phyloP scores from a whole-genome alignment of 2,888 invertebrate species.

The Dioctria linearis region DNA sequence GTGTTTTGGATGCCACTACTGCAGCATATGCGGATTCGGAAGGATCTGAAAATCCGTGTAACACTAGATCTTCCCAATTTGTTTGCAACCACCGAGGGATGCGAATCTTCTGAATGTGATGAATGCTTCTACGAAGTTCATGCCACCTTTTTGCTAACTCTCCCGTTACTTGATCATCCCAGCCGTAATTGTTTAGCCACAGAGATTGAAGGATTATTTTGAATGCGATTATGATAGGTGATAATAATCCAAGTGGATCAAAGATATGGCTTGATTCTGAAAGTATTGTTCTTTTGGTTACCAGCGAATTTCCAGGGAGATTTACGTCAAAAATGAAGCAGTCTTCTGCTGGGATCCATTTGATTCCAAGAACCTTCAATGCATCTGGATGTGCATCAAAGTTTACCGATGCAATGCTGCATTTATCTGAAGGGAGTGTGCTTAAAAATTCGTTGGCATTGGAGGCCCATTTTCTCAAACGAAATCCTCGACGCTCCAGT shows the following conservation, averaged over 20 bases:
- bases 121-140: not conserved
- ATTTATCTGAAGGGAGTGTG: not conserved
- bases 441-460: not conserved
- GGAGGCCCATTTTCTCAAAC: constrained; percentile 1
- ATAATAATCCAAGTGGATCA: not conserved
- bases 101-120: not conserved
- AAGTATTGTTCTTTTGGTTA: not conserved
- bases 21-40: constrained; percentile 32
- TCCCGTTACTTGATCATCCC: not conserved
- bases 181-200: not conserved
- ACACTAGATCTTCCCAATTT: not conserved
- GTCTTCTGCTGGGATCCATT: no score
- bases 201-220: not conserved
- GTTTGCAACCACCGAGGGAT: not conserved
- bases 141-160: not conserved
- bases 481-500: not conserved
- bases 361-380: not conserved
- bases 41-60: not conserved
- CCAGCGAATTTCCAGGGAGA: not conserved
- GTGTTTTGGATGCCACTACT: not conserved
- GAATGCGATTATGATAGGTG: not conserved
- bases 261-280: not conserved
- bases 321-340: not conserved
- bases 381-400: not conserved
- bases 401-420: not conserved